Conservation (phyloP, 2,113 vertebrate species). For the Morone chrysops region DNA sequence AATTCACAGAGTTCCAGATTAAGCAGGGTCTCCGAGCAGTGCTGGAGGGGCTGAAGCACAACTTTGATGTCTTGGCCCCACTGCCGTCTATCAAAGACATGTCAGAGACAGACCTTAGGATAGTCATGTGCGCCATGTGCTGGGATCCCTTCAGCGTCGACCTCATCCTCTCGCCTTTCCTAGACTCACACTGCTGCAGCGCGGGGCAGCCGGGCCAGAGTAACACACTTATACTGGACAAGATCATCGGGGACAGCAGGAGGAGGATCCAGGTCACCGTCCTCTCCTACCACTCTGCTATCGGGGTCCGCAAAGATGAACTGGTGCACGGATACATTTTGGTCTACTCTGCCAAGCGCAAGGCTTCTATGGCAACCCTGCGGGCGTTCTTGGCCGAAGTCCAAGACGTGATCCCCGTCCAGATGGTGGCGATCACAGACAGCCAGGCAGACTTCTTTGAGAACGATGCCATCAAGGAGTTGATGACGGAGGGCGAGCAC, state of each 20-base stretch:
- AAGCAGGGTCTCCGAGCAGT: slow-evolving; percentile 96
- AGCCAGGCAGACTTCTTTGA: slow-evolving; percentile 99
- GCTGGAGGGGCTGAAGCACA: slow-evolving; percentile 95
- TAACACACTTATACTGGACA: slow-evolving; percentile 96
- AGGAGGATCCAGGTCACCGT: slow-evolving; percentile 96
- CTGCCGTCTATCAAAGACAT: slow-evolving; percentile 95
- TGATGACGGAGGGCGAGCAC: slow-evolving; percentile 99
- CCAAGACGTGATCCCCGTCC: slow-evolving; percentile 97
- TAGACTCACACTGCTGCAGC: slow-evolving; percentile 96
- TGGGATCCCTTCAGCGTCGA: slow-evolving; percentile 98
- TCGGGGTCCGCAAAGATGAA: slow-evolving; percentile 97
- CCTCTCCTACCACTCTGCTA: slow-evolving; percentile 97
- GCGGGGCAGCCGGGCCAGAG: slow-evolving; percentile 95
- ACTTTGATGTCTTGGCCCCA: slow-evolving; percentile 92
- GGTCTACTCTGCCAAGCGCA: slow-evolving; percentile 96
- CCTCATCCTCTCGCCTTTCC: slow-evolving; percentile 98
- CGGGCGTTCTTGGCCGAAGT: slow-evolving; percentile 97
- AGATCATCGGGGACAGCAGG: slow-evolving; percentile 96
- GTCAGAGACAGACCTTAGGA: slow-evolving; percentile 95
- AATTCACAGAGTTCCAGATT: slow-evolving; percentile 97
- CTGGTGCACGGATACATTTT: slow-evolving; percentile 99
- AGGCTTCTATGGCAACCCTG: slow-evolving; percentile 98
- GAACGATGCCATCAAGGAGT: slow-evolving; percentile 96
- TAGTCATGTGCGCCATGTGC: slow-evolving; percentile 99
- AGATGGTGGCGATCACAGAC: slow-evolving; percentile 97